Conservation (phyloP, 2,888 invertebrate species). For the Pandemis corylana region DNA sequence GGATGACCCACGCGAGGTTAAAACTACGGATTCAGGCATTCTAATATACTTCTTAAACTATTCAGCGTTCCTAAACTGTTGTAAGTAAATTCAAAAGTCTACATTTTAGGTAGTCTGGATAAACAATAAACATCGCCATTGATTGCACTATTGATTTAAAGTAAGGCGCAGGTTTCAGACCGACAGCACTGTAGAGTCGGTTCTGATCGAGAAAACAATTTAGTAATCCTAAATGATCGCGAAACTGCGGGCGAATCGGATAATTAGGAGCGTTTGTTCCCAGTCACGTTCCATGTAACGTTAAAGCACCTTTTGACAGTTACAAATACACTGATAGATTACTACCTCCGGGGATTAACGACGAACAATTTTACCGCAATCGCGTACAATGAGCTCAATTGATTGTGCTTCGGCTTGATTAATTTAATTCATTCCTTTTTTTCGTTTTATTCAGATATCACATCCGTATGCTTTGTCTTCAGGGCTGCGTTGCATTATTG, state of each 20-base stretch:
- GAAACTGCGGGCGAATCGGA: constrained; percentile 60
- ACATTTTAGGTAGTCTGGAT: too few relatives aligned
- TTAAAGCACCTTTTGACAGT: constrained; percentile 57
- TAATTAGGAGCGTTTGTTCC: constrained; percentile 65
- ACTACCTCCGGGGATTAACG: constrained; percentile 9
- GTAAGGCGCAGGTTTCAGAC: constrained; percentile 35
- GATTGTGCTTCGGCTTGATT: constrained; percentile 49
- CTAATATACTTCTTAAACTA: too few relatives aligned
- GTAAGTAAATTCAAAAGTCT: too few relatives aligned
- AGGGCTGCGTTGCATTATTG: constrained; percentile 49
- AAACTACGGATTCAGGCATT: too few relatives aligned
- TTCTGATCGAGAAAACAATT: constrained; percentile 54
- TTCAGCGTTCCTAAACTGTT: too few relatives aligned
- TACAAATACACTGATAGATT: constrained; percentile 34
- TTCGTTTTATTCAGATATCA: constrained; percentile 31
- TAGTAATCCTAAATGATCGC: constrained; percentile 60
- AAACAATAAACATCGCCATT: background rate
- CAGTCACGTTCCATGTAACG: constrained; percentile 64
- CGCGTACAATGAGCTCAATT: constrained; percentile 52
- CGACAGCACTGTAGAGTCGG: constrained; percentile 43
- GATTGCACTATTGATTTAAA: background rate
- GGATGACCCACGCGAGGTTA: too few relatives aligned
- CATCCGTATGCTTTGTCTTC: constrained; percentile 56
- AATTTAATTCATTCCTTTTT: constrained; percentile 41
- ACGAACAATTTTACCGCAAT: constrained; percentile 25